Percentiles rank a stretch among this genome's conserved stretches.
phyloP scores from a whole-genome alignment of 1,140 invertebrate genomes.

The Holcopasites calliopsidis region DNA sequence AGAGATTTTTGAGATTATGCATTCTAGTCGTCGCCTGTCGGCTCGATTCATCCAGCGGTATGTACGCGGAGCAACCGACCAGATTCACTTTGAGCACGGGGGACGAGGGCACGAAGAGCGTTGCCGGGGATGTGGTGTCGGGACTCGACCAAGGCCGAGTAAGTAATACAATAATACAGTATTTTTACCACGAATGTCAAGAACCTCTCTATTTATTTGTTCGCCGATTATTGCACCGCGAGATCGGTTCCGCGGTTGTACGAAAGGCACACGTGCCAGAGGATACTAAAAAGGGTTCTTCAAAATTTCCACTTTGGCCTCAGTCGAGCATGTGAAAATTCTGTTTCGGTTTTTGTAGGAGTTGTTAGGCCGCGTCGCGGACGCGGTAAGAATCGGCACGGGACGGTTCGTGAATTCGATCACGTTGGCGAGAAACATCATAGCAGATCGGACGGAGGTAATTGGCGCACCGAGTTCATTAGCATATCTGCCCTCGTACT shows the following conservation, averaged over 20 bases:
- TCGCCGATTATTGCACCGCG: not conserved
- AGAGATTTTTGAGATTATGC: not conserved
- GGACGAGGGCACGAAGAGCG: constrained; percentile 21
- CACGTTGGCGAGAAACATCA: constrained; percentile 74
- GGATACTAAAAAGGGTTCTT: not conserved
- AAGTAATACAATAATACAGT: too few relatives aligned
- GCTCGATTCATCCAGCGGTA: constrained; percentile 16
- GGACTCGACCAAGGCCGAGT: constrained; percentile 67
- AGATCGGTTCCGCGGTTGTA: not conserved
- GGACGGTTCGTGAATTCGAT: constrained; percentile 76
- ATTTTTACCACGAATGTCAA: too few relatives aligned
- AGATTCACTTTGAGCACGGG: constrained; percentile 61
- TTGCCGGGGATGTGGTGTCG: constrained; percentile 33
- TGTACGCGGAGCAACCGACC: constrained; percentile 62
- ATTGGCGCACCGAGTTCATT: constrained; percentile 39
- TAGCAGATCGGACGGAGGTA: constrained; percentile 73
- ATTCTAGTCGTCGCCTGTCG: not conserved
- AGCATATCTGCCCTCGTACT: not conserved
- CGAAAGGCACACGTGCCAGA: too few relatives aligned
- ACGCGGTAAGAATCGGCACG: constrained; percentile 73
- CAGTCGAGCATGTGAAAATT: too few relatives aligned
- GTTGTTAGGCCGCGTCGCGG: constrained; percentile 71
- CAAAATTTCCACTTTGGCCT: not conserved
- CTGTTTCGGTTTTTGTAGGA: constrained; percentile 73
- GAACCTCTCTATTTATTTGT: not conserved